Evolutionary conservation across 2,113 vertebrate species (phyloP), one percentile per base, ranked within the genome.

Genomic region (Sclerurus mexicanus): DNA sequence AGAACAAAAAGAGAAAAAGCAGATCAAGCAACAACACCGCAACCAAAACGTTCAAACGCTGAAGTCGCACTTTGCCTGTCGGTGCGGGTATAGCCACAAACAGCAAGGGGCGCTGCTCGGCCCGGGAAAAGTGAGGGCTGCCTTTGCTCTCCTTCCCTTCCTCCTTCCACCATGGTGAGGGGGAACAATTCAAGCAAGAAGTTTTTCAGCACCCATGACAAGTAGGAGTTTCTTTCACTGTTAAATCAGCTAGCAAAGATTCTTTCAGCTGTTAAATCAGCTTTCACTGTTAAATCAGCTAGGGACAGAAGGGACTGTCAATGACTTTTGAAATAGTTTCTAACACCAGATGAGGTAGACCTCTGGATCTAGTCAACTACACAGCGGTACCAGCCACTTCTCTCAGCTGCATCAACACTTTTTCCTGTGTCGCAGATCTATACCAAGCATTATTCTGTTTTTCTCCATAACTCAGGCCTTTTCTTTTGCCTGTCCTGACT

Each of bases 391-490:
- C 24, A 33, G 8, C 6, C 14, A n/a, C 4, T 37, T 42, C 10
- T 81, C 46, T 46, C 11, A 82, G 39, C 3, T 30, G 22, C 8
- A 50, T 12, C 10, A 71, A n/a, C 11, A 71, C 1, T 31, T 58
- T 55, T 52, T 17, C 12, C 27, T 37, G 17, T 55, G 12, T 33
- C 3, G 1, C 8, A 35, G 12, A 16, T 72, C 37, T 68, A 24
- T 59, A 39, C 6, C 10, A 60, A 55, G 18, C n/a, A 49, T 31
- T 52, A 1, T 37, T 25, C 46, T 78, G 39, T 18, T 47, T 56
- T 14, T 56, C 10, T 73, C 7, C 8, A 19, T 1, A 4, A 8
- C 6, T 76, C 4, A 28, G 1, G 2, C 7, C 13, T 25, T 46
- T 86, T 27, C 2, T 40, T 76, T 44, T 74, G 5, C 13, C 8